These are phyloP conservation scores for Trachelus iudaicus DNA, from an alignment of 2,888 invertebrate genomes.

Conservation along the genomic window DNA sequence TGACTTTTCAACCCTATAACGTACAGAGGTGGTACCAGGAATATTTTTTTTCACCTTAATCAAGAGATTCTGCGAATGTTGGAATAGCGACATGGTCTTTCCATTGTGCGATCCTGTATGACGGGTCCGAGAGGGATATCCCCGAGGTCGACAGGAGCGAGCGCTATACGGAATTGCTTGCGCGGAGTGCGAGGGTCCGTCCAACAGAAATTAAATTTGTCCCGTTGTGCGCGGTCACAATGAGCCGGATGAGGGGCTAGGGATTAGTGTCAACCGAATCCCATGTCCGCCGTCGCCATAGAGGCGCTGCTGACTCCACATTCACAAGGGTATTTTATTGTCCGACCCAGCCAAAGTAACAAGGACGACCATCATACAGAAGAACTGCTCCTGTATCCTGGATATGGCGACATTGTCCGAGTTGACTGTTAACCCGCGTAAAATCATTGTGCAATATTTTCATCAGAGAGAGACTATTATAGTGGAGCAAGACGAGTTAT, in stretches of 20 bases:
- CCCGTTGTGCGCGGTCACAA: constrained; percentile 33
- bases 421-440: background rate
- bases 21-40: background rate
- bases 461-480: background rate
- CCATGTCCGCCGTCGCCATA: background rate
- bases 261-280: constrained; percentile 31
- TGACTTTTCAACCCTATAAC: background rate
- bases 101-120: background rate
- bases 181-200: constrained; percentile 1
- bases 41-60: background rate
- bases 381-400: background rate
- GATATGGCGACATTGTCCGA: background rate
- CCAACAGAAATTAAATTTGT: constrained; percentile 41
- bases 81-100: background rate
- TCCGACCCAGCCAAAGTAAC: background rate
- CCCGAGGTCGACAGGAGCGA: background rate
- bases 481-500: background rate
- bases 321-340: background rate
- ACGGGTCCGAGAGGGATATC: background rate
- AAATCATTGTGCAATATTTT: background rate
- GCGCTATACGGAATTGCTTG: background rate
- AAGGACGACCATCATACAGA: background rate
- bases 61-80: background rate
- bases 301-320: background rate
- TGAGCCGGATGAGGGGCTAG: constrained; percentile 35